Base-by-base conservation (phyloP, 37 sponge, comb jelly and placozoan genomes). In the Halichondria panicea region DNA sequence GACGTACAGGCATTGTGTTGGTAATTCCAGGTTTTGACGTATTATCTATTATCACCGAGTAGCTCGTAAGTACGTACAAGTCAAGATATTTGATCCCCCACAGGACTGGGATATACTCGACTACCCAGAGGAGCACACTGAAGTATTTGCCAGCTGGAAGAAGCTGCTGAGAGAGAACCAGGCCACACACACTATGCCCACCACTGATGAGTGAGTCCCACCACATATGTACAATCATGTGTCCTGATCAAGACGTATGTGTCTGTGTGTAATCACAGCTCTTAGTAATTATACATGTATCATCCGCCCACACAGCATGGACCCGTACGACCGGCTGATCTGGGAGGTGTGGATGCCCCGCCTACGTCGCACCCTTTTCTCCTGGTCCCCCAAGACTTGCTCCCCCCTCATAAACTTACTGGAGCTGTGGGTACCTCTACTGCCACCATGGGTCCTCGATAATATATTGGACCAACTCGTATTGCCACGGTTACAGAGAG, bases 301-400 rank as follows among this genome's bases (percentile, higher is more conserved):
- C n/a, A n/a, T n/a, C n/a, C n/a, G n/a, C n/a, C n/a, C n/a, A 30
- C 36, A 41, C 68, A 88, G 94, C 18, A 94, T 94, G 87, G 80
- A 82, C 74, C 64, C 82, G 0, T 98, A 89, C 33, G 94, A 98
- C 43, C 66, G 91, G 15, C 75, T 98, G 12, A 45, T 95, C 34
- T 92, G 96, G 93, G 91, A 95, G 48, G 79, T 93, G 37, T 95
- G 93, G 99, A 91, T 98, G 91, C 96, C 95, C 13, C 77, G 80
- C 57, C 63, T 98, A 24, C 52, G 93, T 55, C 41, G 30, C 63
- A 33, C 71, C 43, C 13, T 95, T 1, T n/a, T 34, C 57, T 68
- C 80, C 18, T 78, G 78, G 79, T 74, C 80, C 1, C 77, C 77
- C 2, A 72, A 63, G n/a, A 41, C 80, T 15, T 83, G 83, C 19